Percentiles rank a stretch among this genome's conserved stretches.
Conservation (phyloP, 2,888 invertebrate genomes). For the Acrocyrtus sp. region DNA sequence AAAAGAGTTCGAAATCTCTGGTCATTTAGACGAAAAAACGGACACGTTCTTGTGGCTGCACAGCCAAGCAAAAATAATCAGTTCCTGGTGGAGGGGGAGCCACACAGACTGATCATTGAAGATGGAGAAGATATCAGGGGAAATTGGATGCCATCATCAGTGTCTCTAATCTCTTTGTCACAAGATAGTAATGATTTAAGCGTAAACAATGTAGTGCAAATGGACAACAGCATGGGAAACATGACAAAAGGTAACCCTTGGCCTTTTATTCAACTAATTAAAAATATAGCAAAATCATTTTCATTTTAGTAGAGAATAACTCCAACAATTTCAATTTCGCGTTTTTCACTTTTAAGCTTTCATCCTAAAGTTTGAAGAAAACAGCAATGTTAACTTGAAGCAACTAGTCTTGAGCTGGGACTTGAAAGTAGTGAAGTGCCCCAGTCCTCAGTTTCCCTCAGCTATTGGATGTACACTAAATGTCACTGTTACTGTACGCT, state of each 20-base stretch:
- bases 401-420: slow-evolving; percentile 58
- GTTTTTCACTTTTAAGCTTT: slow-evolving; percentile 22
- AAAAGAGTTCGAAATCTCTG: slow-evolving; percentile 95
- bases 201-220: slow-evolving; percentile 52
- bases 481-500: slow-evolving; percentile 53
- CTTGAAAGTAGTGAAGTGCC: slow-evolving; percentile 47
- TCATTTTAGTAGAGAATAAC: too few species aligned
- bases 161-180: slow-evolving; percentile 35
- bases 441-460: not conserved
- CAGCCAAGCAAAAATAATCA: slow-evolving; percentile 90
- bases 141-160: slow-evolving; percentile 51
- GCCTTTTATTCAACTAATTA: too few species aligned
- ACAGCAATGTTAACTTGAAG: slow-evolving; percentile 40
- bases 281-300: too few species aligned
- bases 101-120: slow-evolving; percentile 78
- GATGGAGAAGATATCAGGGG: slow-evolving; percentile 74
- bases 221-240: slow-evolving; percentile 43
- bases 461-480: slow-evolving; percentile 33
- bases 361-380: slow-evolving; percentile 34
- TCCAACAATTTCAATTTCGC: too few species aligned
- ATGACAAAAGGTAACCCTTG: slow-evolving; percentile 39
- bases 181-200: slow-evolving; percentile 42
- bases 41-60: slow-evolving; percentile 94
- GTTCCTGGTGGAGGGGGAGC: slow-evolving; percentile 86
- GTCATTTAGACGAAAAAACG: slow-evolving; percentile 79